Percentiles rank a stretch among this genome's conserved stretches.
These are phyloP conservation scores for Tachina grossa DNA, from an alignment of 2,888 invertebrate species.

Conservation along the genomic window DNA sequence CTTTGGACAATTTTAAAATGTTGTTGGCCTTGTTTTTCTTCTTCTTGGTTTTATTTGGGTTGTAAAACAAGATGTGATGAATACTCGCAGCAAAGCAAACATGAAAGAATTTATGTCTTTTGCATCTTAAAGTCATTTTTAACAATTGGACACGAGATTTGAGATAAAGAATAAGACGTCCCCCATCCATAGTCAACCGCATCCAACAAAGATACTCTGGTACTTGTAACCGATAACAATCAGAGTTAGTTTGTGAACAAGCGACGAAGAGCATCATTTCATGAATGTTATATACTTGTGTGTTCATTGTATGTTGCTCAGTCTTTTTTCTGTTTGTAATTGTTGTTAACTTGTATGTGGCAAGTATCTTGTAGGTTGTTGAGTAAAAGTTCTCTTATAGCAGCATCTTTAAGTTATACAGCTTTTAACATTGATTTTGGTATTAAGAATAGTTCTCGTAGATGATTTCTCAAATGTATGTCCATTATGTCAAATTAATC, in stretches of 20 bases:
- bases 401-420: not conserved
- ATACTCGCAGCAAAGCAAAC: constrained; percentile 59
- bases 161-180: constrained; percentile 57
- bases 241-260: constrained; percentile 60
- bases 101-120: constrained; percentile 58
- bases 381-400: not conserved
- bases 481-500: no score
- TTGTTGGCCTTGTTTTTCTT: constrained; percentile 9
- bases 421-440: no score
- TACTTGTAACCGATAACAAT: constrained; percentile 62
- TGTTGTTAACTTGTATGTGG: constrained; percentile 13
- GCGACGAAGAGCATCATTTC: constrained; percentile 26
- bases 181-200: constrained; percentile 48
- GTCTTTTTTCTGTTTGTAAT: constrained; percentile 10
- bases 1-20: constrained; percentile 13
- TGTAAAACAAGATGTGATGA: constrained; percentile 63
- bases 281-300: constrained; percentile 40
- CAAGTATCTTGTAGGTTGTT: not conserved
- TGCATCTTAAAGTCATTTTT: constrained; percentile 65
- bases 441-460: no score
- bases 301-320: constrained; percentile 23
- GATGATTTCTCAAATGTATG: no score
- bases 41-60: constrained; percentile 26
- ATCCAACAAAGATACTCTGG: constrained; percentile 50
- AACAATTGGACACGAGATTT: constrained; percentile 63